A percentile compares a stretch with the other conserved stretches of the same genome.
phyloP scores from a whole-genome alignment of 2,888 invertebrate genomes.

The Lasius platythorax region DNA sequence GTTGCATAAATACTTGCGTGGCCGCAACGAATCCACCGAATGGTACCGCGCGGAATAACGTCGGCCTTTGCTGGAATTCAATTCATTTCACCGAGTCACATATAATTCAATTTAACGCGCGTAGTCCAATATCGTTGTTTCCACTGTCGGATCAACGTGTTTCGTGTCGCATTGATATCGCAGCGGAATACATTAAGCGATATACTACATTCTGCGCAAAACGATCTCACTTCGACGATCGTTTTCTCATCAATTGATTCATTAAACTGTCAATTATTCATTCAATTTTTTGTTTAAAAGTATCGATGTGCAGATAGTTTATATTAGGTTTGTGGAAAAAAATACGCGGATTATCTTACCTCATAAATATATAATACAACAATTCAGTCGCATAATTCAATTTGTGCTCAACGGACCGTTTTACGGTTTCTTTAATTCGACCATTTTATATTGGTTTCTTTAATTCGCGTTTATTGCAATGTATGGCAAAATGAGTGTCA shows the following conservation, averaged over 20 bases:
- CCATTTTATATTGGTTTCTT: no score
- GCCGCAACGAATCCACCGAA: conserved; percentile 44
- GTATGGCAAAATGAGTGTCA: background rate
- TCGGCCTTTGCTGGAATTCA: conserved; percentile 41
- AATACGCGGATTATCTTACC: background rate
- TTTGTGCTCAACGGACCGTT: background rate
- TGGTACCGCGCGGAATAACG: conserved; percentile 36
- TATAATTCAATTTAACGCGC: conserved; percentile 53
- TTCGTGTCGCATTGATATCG: background rate
- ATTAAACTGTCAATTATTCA: conserved; percentile 12
- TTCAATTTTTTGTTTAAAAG: background rate
- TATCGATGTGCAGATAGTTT: background rate
- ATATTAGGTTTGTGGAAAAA: background rate
- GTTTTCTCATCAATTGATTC: conserved; percentile 1
- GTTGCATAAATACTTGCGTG: conserved; percentile 54
- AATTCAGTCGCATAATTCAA: background rate
- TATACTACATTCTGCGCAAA: background rate
- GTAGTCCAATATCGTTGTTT: conserved; percentile 34
- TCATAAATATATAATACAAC: conserved; percentile 17
- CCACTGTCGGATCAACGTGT: conserved; percentile 17
- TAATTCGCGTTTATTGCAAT: background rate
- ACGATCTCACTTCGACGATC: background rate
- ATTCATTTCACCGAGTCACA: conserved; percentile 42
- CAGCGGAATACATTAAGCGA: background rate
- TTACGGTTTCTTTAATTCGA: background rate